Evolutionary conservation across 2,888 invertebrate species (phyloP).

Genomic region (Tenthredo notha): DNA sequence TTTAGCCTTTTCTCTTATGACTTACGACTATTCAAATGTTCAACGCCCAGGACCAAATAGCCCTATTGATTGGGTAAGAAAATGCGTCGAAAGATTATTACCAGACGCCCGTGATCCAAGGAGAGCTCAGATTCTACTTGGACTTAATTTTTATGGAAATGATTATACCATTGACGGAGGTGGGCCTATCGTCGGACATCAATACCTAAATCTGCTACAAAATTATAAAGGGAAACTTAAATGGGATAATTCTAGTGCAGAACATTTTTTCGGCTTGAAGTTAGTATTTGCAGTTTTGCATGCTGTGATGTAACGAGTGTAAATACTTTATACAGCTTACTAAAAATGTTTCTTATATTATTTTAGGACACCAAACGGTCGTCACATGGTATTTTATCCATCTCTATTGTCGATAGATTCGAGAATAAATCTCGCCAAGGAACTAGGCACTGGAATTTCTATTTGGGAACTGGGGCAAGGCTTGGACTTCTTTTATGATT

Average conservation of each 20-base stretch:
- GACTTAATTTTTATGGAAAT: conserved; percentile 96
- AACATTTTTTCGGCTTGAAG: conserved; percentile 93
- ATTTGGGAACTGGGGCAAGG: conserved; percentile 99
- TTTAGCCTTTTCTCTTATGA: conserved; percentile 96
- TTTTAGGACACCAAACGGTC: conserved; percentile 84
- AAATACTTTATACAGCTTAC: conserved; percentile 14
- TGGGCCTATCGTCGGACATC: conserved; percentile 88
- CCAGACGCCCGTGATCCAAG: conserved; percentile 82
- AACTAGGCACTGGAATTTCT: conserved; percentile 91
- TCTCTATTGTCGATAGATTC: conserved; percentile 91
- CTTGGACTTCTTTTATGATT: conserved; percentile 95
- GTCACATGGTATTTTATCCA: conserved; percentile 92
- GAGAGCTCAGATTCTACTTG: conserved; percentile 90
- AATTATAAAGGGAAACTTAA: conserved; percentile 87
- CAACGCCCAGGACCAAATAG: conserved; percentile 94
- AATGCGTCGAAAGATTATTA: conserved; percentile 87
- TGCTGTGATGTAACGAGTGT: neutral
- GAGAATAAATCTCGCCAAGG: conserved; percentile 88
- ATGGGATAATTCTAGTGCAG: conserved; percentile 89
- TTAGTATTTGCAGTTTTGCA: conserved; percentile 78
- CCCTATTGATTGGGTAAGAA: conserved; percentile 90
- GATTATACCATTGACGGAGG: conserved; percentile 91
- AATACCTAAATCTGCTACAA: conserved; percentile 88
- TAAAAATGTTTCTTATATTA: conserved; percentile 54
- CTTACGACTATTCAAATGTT: conserved; percentile 94